A percentile compares a stretch with the other conserved stretches of the same genome.
phyloP scores from a whole-genome alignment of 2,113 vertebrate species.

The Hyperoodon ampullatus region DNA sequence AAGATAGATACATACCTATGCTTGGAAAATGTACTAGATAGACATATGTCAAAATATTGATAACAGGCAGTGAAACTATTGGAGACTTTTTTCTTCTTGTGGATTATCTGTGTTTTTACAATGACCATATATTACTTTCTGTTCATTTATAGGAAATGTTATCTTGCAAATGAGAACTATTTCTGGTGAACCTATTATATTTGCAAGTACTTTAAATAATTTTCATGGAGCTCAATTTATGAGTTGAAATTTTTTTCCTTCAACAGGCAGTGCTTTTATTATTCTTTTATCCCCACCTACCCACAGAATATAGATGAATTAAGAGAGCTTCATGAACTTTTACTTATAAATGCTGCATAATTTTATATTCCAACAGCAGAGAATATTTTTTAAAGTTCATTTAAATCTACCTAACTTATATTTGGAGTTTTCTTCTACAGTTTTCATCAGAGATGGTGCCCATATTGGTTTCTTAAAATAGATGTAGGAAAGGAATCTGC shows the following conservation, averaged over 20 bases:
- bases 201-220: conserved; percentile 77
- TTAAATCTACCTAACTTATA: conserved; percentile 67
- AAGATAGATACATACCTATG: background rate
- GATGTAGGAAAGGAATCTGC: conserved; percentile 22
- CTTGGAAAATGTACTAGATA: background rate
- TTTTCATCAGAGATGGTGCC: conserved; percentile 50
- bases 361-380: conserved; percentile 67
- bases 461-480: conserved; percentile 57
- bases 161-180: conserved; percentile 78
- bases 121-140: conserved; percentile 60
- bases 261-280: conserved; percentile 70
- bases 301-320: conserved; percentile 72
- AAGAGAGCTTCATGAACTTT: conserved; percentile 71
- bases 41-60: conserved; percentile 11
- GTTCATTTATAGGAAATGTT: conserved; percentile 61
- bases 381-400: conserved; percentile 59
- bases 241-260: conserved; percentile 75
- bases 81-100: background rate
- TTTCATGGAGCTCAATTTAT: conserved; percentile 68
- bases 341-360: conserved; percentile 72
- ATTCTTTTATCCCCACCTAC: conserved; percentile 77
- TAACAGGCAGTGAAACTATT: background rate
- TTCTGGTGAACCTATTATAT: conserved; percentile 68
- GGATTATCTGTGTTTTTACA: conserved; percentile 45
- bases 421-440: conserved; percentile 58